Conservation (phyloP, 2,113 vertebrate genomes). For the zebrafish (Danio rerio) region GRCz12tu NC_133185.1:33073501-33074000, state of each 20-base stretch:
- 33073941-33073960: slow-evolving; percentile 38
- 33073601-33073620: too few species aligned
- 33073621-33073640: background rate
- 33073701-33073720: background rate
- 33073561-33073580: background rate
- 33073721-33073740: background rate
- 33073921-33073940: slow-evolving; percentile 39
- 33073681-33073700: background rate
- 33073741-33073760: slow-evolving; percentile 29
- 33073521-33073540: too few species aligned
- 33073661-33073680: background rate
- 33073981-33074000: slow-evolving; percentile 55
- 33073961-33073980: slow-evolving; percentile 42
- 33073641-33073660: too few species aligned
- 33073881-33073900: slow-evolving; percentile 20
- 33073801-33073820: slow-evolving; percentile 17
- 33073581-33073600: background rate
- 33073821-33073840: slow-evolving; percentile 32
- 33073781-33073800: slow-evolving; percentile 18
- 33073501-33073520: too few species aligned
- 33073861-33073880: slow-evolving; percentile 24
- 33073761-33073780: background rate
- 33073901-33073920: slow-evolving; percentile 8
- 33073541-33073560: background rate
- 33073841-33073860: slow-evolving; percentile 24